These are phyloP conservation scores for Siniperca scherzeri DNA, from an alignment of 2,797 vertebrate species.

Conservation along the genomic window DNA sequence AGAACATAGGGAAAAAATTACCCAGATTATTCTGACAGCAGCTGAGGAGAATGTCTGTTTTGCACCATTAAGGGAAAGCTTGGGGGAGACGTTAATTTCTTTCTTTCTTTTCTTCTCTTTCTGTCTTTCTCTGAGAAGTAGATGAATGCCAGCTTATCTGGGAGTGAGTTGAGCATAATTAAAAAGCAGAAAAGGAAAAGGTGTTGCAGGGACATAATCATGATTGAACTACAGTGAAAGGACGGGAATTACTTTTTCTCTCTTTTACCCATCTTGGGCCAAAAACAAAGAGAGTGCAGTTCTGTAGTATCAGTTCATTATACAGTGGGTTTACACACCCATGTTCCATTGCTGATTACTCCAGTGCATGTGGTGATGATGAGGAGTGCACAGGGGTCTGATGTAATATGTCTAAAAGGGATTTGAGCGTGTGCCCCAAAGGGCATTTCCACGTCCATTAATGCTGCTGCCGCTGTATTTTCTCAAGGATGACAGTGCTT, in stretches of 20 bases:
- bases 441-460: conserved; percentile 82
- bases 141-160: conserved; percentile 72
- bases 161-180: conserved; percentile 63
- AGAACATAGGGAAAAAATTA: conserved; percentile 92
- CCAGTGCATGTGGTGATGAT: conserved; percentile 71
- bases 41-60: conserved; percentile 89
- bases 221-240: conserved; percentile 58
- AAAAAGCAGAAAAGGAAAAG: conserved; percentile 69
- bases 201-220: conserved; percentile 71
- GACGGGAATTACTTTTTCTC: conserved; percentile 53
- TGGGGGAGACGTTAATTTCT: conserved; percentile 59
- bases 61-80: conserved; percentile 85
- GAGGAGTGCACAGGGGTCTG: conserved; percentile 77
- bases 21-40: conserved; percentile 92
- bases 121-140: conserved; percentile 53
- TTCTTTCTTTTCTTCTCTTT: conserved; percentile 41
- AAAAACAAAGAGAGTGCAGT: conserved; percentile 65
- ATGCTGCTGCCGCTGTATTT: conserved; percentile 76
- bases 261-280: conserved; percentile 48
- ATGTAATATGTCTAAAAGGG: conserved; percentile 87
- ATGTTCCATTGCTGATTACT: conserved; percentile 72
- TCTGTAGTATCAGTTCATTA: conserved; percentile 70
- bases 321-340: conserved; percentile 72
- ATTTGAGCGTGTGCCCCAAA: conserved; percentile 81
- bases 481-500: conserved; percentile 74